Conservation (phyloP, 2,797 vertebrate genomes). For the Galagoides demidoff region DNA sequence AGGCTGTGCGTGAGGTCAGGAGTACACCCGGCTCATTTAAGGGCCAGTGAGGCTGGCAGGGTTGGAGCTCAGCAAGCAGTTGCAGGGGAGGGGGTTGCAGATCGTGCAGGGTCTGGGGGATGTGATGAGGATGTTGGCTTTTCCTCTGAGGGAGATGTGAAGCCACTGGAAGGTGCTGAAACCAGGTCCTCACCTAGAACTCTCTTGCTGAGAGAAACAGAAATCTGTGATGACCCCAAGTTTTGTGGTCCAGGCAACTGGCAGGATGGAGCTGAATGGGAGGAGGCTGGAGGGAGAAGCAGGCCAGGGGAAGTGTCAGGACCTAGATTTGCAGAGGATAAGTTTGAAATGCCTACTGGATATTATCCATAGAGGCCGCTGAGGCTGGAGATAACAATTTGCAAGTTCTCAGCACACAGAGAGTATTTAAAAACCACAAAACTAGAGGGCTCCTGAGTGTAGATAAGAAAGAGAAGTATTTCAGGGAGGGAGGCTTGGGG, state of each 20-base stretch:
- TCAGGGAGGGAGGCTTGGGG: neutral
- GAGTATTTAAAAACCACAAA: neutral
- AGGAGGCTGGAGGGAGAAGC: too few relatives aligned
- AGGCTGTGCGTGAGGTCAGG: neutral
- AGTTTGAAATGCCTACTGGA: neutral
- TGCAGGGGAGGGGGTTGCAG: neutral
- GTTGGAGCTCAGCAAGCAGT: too few relatives aligned
- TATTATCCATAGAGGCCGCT: neutral
- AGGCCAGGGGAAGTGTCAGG: neutral
- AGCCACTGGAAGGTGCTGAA: neutral
- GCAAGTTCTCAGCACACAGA: neutral
- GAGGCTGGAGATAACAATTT: neutral
- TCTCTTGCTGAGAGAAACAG: neutral
- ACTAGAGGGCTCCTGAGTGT: neutral
- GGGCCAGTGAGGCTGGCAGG: neutral
- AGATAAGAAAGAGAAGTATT: neutral
- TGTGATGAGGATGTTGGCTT: neutral
- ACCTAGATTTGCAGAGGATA: neutral
- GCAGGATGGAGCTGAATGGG: neutral
- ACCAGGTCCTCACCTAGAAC: neutral
- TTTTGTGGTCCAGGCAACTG: too few relatives aligned
- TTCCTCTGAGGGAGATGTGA: neutral
- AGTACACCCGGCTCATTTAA: accelerated
- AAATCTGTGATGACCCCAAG: neutral
- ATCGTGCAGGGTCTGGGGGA: neutral